Percentiles rank a stretch among this genome's conserved stretches.
phyloP scores from a whole-genome alignment of 2,888 invertebrate genomes.

The Pseudococcus jackbeardsleyi region DNA sequence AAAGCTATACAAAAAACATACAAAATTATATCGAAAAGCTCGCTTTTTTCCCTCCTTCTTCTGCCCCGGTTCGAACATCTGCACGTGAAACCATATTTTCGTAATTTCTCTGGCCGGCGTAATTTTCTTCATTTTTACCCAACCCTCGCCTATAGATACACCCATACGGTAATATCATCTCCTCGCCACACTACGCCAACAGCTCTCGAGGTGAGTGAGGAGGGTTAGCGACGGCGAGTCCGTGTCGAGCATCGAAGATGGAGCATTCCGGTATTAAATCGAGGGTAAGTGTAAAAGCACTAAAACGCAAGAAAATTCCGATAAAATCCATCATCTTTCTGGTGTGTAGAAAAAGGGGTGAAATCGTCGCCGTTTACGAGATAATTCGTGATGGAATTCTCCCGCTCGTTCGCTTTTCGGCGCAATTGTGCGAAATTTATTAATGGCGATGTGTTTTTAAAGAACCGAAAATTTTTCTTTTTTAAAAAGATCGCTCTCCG shows the following conservation, averaged over 20 bases:
- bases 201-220: background rate
- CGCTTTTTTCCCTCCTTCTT: background rate
- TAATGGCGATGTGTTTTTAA: slow-evolving; percentile 43
- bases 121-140: slow-evolving; percentile 49
- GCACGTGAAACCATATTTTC: slow-evolving; percentile 43
- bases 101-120: slow-evolving; percentile 36
- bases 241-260: slow-evolving; percentile 44
- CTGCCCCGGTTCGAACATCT: background rate
- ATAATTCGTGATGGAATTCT: slow-evolving; percentile 64
- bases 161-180: background rate
- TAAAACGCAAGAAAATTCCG: slow-evolving; percentile 62
- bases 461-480: slow-evolving; percentile 39
- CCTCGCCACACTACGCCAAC: background rate
- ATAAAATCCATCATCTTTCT: slow-evolving; percentile 59
- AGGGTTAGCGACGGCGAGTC: background rate
- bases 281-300: slow-evolving; percentile 60
- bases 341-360: slow-evolving; percentile 15
- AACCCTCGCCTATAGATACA: background rate
- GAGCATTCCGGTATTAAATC: slow-evolving; percentile 56
- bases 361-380: slow-evolving; percentile 53
- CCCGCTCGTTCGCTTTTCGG: background rate
- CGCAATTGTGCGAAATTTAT: slow-evolving; percentile 47
- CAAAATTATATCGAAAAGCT: slow-evolving; percentile 43
- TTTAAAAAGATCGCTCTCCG: background rate
- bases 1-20: slow-evolving; percentile 24